Evolutionary conservation across 1,140 invertebrate genomes (phyloP).

Genomic region (Megalonaias nervosa): DNA sequence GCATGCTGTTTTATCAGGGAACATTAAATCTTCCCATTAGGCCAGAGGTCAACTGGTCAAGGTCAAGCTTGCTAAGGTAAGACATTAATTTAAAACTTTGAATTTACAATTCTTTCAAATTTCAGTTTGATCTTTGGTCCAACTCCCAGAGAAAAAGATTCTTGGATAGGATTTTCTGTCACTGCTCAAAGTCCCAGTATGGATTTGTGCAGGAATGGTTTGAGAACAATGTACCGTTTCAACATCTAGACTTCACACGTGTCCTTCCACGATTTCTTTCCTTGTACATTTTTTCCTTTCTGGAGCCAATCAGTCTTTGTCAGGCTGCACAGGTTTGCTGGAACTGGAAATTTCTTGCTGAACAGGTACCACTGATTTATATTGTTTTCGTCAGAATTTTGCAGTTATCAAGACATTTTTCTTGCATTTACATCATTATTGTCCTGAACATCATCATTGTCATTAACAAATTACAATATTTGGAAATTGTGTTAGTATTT

Average conservation of each 20-base stretch:
- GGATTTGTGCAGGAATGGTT: conserved; percentile 65
- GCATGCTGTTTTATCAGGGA: too few relatives aligned
- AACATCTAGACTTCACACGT: conserved; percentile 67
- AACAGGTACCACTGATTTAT: conserved; percentile 46
- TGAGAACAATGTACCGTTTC: conserved; percentile 58
- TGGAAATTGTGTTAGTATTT: not conserved
- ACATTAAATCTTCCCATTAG: too few relatives aligned
- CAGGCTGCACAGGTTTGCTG: conserved; percentile 68
- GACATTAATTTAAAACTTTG: too few relatives aligned
- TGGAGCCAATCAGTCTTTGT: conserved; percentile 69
- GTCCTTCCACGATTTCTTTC: conserved; percentile 67
- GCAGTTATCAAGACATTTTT: too few relatives aligned
- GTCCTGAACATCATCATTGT: too few relatives aligned
- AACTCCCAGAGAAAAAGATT: conserved; percentile 66
- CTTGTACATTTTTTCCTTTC: conserved; percentile 69
- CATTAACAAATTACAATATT: too few relatives aligned
- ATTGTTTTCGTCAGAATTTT: not conserved
- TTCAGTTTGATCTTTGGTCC: conserved; percentile 69
- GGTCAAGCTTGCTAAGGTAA: too few relatives aligned
- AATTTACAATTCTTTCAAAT: conserved; percentile 1
- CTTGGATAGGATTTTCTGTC: conserved; percentile 62
- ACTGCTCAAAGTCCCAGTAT: conserved; percentile 61
- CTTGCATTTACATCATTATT: too few relatives aligned
- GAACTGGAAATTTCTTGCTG: conserved; percentile 68
- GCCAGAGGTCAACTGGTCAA: too few relatives aligned